Percentiles rank a stretch among this genome's conserved stretches.
phyloP scores from a whole-genome alignment of 2,888 invertebrate species.

The Laspeyria flexula region DNA sequence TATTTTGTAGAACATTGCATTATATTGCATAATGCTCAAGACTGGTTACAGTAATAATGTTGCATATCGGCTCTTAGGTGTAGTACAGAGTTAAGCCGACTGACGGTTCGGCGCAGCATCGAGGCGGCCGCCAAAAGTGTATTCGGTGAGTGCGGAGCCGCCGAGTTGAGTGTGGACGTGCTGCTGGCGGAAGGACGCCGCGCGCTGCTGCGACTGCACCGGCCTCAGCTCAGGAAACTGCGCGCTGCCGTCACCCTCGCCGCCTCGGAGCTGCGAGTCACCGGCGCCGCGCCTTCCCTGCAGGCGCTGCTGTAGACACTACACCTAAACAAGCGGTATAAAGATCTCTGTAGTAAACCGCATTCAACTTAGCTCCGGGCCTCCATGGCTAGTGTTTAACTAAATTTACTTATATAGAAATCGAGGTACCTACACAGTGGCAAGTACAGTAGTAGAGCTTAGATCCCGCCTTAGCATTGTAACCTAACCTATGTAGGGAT shows the following conservation, averaged over 20 bases:
- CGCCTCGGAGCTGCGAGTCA: constrained; percentile 13
- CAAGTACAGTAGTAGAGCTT: too few relatives aligned
- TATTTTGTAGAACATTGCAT: constrained; percentile 3
- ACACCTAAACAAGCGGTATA: neutral
- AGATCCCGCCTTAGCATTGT: too few relatives aligned
- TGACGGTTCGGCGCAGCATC: constrained; percentile 24
- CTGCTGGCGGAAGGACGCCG: constrained; percentile 56
- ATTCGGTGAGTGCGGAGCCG: constrained; percentile 32
- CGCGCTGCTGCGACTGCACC: constrained; percentile 62
- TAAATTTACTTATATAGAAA: too few relatives aligned
- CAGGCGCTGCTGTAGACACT: constrained; percentile 23
- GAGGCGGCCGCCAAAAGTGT: constrained; percentile 20
- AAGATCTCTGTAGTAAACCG: too few relatives aligned
- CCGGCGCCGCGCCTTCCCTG: constrained; percentile 9
- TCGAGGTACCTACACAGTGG: too few relatives aligned
- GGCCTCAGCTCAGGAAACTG: constrained; percentile 7
- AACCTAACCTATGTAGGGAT: too few relatives aligned
- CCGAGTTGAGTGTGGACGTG: constrained; percentile 52
- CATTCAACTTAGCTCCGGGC: too few relatives aligned
- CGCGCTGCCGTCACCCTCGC: constrained; percentile 16
- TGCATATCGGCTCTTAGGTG: constrained; percentile 23
- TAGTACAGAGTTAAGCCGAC: constrained; percentile 32
- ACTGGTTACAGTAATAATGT: neutral
- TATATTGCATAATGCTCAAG: constrained; percentile 28
- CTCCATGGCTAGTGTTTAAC: too few relatives aligned